Base-by-base conservation (phyloP, 2,797 vertebrate species). In the Serranus cabrilla region DNA sequence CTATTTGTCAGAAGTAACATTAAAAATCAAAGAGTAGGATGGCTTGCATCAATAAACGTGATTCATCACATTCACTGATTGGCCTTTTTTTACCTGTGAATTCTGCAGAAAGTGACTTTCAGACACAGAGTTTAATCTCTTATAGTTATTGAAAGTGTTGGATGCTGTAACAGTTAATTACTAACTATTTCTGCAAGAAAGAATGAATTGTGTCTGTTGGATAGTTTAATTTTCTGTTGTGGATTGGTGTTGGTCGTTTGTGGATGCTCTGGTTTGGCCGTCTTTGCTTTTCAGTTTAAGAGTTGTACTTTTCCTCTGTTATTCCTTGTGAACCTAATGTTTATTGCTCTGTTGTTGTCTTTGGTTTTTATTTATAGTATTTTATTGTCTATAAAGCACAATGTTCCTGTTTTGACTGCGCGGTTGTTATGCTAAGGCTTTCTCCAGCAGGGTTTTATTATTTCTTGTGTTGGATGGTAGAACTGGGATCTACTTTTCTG, bases 361-460 rank as follows among this genome's bases (percentile, higher is more conserved):
- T 18, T 74, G 58, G 31, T 23, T 45, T 65, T 57, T 68, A 72
- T 84, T 80, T 59, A 42, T 51, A 54, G 43, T 42, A 7, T 73
- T 79, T 76, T 68, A 68, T 74, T 69, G 67, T 31, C 55, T 21
- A 25, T 69, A 25, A 77, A 83, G 40, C 17, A 27, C 50, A 57
- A 4, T 47, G 21, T 39, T 7, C 17, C 52, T 58, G 47, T 74
- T 79, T 46, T 61, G 57, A 76, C 46, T 61, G 57, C n/a, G 17
- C 39, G 18, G 61, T 11, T 73, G 42, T 69, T 73, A 65, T 59
- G 6, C 20, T 45, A 39, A 56, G 34, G 4, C 54, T 61, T 46
- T 25, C 0, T 1, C 20, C 52, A 45, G 25, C 70, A 58, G 16
- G 59, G 25, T 68, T 62, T 62, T 71, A 42, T 55, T 51, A 57